Conservation (phyloP, 2,888 invertebrate genomes). For the Sisyra terminalis region DNA sequence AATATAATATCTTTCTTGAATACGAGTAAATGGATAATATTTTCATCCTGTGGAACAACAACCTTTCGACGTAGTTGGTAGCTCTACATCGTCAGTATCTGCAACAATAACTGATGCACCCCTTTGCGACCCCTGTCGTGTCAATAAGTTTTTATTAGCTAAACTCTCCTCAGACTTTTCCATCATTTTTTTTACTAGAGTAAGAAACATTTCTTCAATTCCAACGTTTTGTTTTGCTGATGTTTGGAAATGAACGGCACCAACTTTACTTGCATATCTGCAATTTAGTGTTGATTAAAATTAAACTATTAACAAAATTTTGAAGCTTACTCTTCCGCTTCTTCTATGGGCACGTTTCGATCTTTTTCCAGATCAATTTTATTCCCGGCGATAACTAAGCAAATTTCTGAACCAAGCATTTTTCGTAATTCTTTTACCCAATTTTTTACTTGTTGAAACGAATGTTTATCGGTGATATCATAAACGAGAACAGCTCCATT, state of each 20-base stretch:
- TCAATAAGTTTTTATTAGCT: constrained; percentile 16
- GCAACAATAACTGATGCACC: constrained; percentile 22
- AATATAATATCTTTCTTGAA: neutral
- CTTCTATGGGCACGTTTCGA: constrained; percentile 65
- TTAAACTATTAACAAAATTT: constrained; percentile 5
- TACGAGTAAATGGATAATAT: neutral
- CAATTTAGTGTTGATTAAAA: constrained; percentile 19
- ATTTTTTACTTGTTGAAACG: constrained; percentile 91
- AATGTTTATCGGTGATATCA: constrained; percentile 94
- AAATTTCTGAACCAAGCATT: constrained; percentile 87
- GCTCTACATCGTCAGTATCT: constrained; percentile 18
- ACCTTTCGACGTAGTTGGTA: constrained; percentile 16
- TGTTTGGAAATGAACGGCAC: constrained; percentile 82
- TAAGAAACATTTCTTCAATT: constrained; percentile 79
- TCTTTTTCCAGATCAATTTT: constrained; percentile 92
- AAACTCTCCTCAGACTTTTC: constrained; percentile 22
- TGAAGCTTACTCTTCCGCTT: constrained; percentile 63
- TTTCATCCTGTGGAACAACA: constrained; percentile 20
- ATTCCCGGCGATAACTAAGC: constrained; percentile 88
- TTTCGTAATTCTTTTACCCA: constrained; percentile 97
- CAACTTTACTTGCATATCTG: constrained; percentile 80
- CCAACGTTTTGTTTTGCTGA: constrained; percentile 88
- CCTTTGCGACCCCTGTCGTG: constrained; percentile 22
- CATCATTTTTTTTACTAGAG: constrained; percentile 65
- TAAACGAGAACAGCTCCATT: constrained; percentile 96